Evolutionary conservation across 2,888 invertebrate genomes (phyloP).

Genomic region (Dasysyrphus albostriatus): DNA sequence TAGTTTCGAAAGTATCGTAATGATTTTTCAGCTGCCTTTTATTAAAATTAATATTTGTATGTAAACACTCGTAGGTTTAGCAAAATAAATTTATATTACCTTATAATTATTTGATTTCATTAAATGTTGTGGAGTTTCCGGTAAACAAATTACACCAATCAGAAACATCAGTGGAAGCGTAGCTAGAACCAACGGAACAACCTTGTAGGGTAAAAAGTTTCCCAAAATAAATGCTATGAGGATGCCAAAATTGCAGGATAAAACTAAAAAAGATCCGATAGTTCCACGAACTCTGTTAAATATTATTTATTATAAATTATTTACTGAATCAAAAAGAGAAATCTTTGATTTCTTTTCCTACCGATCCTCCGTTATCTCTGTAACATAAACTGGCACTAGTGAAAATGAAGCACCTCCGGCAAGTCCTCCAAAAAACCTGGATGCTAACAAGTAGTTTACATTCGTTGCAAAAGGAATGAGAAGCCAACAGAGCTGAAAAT

Average conservation of each 20-base stretch:
- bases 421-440: constrained; percentile 80
- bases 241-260: constrained; percentile 81
- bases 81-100: constrained; percentile 54
- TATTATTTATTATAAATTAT: background rate
- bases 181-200: constrained; percentile 79
- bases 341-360: constrained; percentile 66
- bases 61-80: background rate
- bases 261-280: constrained; percentile 81
- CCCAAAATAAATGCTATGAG: constrained; percentile 80
- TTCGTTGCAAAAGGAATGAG: constrained; percentile 79
- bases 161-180: constrained; percentile 79
- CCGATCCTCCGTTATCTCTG: constrained; percentile 81
- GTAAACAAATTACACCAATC: constrained; percentile 79
- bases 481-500: constrained; percentile 80
- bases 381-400: constrained; percentile 80
- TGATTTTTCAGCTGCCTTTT: constrained; percentile 80
- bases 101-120: constrained; percentile 78
- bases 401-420: constrained; percentile 80
- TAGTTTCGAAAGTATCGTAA: constrained; percentile 81
- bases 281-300: constrained; percentile 80
- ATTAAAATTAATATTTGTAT: background rate
- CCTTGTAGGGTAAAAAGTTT: constrained; percentile 79
- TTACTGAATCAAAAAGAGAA: background rate
- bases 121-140: constrained; percentile 82
- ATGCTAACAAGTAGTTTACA: constrained; percentile 78